These are phyloP conservation scores for Leptopilina drosophilae DNA, from an alignment of 2,888 invertebrate genomes.

Conservation along the genomic window DNA sequence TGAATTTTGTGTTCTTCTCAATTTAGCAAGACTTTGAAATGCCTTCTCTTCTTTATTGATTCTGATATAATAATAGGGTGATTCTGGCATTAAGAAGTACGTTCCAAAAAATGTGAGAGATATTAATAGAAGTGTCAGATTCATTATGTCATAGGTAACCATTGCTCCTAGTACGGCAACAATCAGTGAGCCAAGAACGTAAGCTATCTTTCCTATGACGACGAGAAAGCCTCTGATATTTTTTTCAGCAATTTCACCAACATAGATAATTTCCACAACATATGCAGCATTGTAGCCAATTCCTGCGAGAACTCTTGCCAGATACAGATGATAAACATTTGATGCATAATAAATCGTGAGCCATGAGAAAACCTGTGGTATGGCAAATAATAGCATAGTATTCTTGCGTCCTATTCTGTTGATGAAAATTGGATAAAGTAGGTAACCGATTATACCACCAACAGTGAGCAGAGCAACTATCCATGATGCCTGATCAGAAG, in stretches of 20 bases:
- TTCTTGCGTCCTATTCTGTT: slow-evolving; percentile 11
- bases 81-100: slow-evolving; percentile 25
- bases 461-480: neutral
- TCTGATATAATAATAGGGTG: slow-evolving; percentile 27
- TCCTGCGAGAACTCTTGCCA: slow-evolving; percentile 11
- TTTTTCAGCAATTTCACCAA: slow-evolving; percentile 12
- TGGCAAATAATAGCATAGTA: slow-evolving; percentile 23
- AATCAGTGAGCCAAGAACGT: neutral
- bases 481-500: neutral
- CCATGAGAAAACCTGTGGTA: slow-evolving; percentile 11
- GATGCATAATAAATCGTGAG: neutral
- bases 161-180: neutral
- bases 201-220: neutral
- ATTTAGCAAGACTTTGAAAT: neutral
- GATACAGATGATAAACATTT: neutral
- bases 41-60: neutral
- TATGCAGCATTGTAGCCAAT: neutral
- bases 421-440: neutral
- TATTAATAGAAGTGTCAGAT: neutral
- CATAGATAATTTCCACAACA: neutral
- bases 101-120: neutral
- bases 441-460: neutral
- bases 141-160: slow-evolving; percentile 13
- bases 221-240: neutral
- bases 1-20: neutral